phyloP scores from a whole-genome alignment of 2,113 vertebrate species.

The Phaethon lepturus region DNA sequence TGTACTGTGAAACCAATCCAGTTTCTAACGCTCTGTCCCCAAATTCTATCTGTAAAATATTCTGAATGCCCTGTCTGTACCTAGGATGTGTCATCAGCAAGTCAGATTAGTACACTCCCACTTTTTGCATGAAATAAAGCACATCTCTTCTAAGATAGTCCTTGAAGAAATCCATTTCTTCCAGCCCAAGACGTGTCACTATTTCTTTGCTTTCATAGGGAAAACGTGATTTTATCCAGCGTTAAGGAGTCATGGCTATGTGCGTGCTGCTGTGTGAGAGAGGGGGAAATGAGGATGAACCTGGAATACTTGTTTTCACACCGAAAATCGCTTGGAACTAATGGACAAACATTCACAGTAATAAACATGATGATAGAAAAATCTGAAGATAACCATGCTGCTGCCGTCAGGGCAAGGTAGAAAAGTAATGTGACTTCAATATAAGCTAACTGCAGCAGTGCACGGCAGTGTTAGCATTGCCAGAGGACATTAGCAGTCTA shows the following conservation, averaged over 20 bases:
- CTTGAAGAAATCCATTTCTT: conserved; percentile 1
- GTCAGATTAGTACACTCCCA: neutral
- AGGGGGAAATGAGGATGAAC: neutral
- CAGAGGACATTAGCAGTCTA: neutral
- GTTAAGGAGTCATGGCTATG: neutral
- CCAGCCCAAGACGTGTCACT: neutral
- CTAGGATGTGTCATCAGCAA: neutral
- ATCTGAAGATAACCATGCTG: neutral
- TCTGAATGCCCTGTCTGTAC: neutral
- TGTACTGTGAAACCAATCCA: neutral
- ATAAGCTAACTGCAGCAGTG: neutral
- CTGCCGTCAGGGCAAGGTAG: neutral
- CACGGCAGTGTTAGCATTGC: neutral
- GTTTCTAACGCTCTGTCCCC: neutral
- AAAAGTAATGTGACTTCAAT: neutral
- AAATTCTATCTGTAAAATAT: neutral
- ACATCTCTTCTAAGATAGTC: neutral
- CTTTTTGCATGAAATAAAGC: neutral
- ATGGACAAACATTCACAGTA: neutral
- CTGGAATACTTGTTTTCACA: neutral
- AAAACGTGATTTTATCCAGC: neutral
- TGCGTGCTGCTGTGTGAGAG: neutral
- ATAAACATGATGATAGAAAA: neutral
- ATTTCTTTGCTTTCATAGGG: neutral
- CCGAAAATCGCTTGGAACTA: neutral